phyloP scores from a whole-genome alignment of 2,797 vertebrate species.

The Smutsia gigantea region DNA sequence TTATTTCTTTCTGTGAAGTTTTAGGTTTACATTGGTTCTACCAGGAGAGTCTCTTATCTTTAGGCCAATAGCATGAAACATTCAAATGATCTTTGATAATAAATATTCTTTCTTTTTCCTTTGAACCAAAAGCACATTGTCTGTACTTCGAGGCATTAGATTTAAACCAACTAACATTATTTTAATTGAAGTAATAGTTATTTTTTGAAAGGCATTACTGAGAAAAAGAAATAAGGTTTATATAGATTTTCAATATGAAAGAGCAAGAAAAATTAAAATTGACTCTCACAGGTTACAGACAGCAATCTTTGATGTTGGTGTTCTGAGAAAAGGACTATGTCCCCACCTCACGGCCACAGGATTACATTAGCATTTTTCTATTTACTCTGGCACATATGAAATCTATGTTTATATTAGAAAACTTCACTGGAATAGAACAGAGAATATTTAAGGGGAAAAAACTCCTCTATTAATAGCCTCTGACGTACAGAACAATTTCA shows the following conservation, averaged over 20 bases:
- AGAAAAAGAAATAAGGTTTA: slow-evolving; percentile 1
- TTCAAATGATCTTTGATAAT: neutral
- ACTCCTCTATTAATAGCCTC: neutral
- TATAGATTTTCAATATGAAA: slow-evolving; percentile 5
- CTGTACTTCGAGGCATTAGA: neutral
- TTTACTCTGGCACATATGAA: slow-evolving; percentile 6
- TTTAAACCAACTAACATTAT: neutral
- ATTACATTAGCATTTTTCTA: slow-evolving; percentile 32
- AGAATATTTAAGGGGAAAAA: neutral
- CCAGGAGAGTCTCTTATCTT: neutral
- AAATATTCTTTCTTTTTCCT: neutral
- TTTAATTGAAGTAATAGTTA: slow-evolving; percentile 15
- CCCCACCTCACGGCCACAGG: neutral
- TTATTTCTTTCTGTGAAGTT: neutral
- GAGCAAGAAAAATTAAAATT: neutral
- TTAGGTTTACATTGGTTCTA: neutral
- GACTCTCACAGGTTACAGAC: neutral
- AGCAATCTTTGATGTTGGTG: neutral
- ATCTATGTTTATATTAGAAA: slow-evolving; percentile 13
- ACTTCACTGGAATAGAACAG: neutral
- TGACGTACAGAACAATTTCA: neutral
- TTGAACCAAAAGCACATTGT: neutral
- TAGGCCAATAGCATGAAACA: neutral
- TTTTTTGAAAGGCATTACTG: slow-evolving; percentile 23
- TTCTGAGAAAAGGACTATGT: neutral